These are phyloP conservation scores for Alentia gelatinosa DNA, from an alignment of 2,888 invertebrate species.

Conservation along the genomic window DNA sequence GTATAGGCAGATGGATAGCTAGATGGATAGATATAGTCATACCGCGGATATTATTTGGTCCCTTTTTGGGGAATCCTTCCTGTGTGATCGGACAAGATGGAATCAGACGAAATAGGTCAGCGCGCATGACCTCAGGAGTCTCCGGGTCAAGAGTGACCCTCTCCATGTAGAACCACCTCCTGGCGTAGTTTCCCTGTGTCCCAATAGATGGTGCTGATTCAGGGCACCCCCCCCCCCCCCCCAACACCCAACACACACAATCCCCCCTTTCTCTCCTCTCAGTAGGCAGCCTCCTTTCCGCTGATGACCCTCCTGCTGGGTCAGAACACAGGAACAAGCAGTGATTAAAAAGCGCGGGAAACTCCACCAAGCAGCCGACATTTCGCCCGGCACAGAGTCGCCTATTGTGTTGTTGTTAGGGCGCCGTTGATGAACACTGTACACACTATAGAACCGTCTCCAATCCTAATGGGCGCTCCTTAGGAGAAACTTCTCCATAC, in stretches of 20 bases:
- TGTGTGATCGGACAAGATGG: too few relatives aligned
- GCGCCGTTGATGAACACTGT: too few relatives aligned
- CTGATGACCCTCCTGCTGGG: not conserved
- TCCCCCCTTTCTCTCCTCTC: too few relatives aligned
- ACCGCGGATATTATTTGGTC: too few relatives aligned
- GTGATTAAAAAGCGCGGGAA: slow-evolving; percentile 34
- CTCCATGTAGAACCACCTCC: not conserved
- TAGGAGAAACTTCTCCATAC: too few relatives aligned
- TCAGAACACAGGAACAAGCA: not conserved
- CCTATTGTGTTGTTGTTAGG: not conserved
- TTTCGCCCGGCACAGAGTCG: not conserved
- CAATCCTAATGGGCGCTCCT: not conserved
- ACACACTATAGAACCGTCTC: too few relatives aligned
- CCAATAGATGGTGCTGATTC: not conserved
- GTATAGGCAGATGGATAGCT: too few relatives aligned
- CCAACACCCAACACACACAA: too few relatives aligned
- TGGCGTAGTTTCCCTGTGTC: not conserved
- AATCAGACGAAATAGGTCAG: not conserved
- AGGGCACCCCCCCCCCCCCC: not conserved
- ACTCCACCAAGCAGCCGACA: not conserved
- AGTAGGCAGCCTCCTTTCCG: not conserved
- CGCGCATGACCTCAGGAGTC: not conserved
- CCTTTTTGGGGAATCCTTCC: too few relatives aligned
- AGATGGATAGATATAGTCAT: too few relatives aligned
- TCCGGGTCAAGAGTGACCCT: not conserved